phyloP scores from a whole-genome alignment of 64 coral and sea anemone species.

The Stylophora pistillata region DNA sequence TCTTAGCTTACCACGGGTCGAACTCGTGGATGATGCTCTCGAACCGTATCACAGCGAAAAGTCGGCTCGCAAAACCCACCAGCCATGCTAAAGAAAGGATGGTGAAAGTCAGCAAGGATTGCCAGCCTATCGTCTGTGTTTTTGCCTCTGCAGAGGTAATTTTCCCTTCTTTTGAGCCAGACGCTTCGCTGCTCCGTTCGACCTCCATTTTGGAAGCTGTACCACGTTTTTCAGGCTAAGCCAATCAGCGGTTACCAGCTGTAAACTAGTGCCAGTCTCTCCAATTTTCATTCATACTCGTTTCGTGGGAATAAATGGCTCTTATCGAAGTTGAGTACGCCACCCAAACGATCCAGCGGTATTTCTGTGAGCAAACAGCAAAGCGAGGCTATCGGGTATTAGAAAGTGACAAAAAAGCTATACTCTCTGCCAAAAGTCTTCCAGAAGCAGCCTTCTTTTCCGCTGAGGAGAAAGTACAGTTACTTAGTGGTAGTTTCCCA shows the following conservation, averaged over 20 bases:
- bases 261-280: slow-evolving; percentile 20
- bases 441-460: no score
- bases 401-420: no score
- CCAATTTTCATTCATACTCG: not conserved
- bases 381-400: no score
- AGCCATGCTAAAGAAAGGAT: slow-evolving; percentile 94
- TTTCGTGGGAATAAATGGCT: no score
- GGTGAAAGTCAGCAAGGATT: slow-evolving; percentile 88
- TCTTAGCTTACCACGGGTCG: slow-evolving; percentile 85
- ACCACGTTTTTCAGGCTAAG: slow-evolving; percentile 69
- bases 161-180: slow-evolving; percentile 68
- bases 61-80: slow-evolving; percentile 97
- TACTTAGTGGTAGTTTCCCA: no score
- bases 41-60: slow-evolving; percentile 98
- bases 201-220: slow-evolving; percentile 88
- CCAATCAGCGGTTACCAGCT: slow-evolving; percentile 57
- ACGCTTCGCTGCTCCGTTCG: slow-evolving; percentile 4
- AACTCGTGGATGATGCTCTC: slow-evolving; percentile 99
- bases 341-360: no score
- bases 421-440: no score
- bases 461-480: no score
- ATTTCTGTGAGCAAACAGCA: no score
- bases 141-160: slow-evolving; percentile 55
- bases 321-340: no score
- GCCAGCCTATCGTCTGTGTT: slow-evolving; percentile 94